These are phyloP conservation scores for Hylaeus volcanicus DNA, from an alignment of 1,140 invertebrate genomes.

Conservation along the genomic window DNA sequence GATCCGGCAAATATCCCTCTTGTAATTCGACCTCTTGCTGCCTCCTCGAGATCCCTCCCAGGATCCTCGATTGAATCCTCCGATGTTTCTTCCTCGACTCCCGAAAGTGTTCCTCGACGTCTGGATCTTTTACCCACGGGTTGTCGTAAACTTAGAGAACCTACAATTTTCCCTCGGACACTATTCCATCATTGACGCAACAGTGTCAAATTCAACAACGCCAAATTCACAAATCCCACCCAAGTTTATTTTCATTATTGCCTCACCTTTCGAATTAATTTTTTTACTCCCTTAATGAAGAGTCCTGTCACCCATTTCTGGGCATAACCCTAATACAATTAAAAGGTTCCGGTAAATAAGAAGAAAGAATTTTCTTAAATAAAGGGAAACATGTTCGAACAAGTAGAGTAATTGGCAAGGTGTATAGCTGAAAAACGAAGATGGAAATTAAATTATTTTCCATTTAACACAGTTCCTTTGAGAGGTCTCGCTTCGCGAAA, in stretches of 20 bases:
- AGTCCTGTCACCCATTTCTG: too few relatives aligned
- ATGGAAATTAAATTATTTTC: slow-evolving; percentile 6
- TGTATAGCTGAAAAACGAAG: background rate
- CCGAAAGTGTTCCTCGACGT: background rate
- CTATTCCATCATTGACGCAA: too few relatives aligned
- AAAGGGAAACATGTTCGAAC: background rate
- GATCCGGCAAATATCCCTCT: slow-evolving; percentile 59
- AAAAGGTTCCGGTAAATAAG: background rate
- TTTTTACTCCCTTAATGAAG: too few relatives aligned
- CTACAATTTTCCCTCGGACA: too few relatives aligned
- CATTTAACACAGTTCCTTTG: slow-evolving; percentile 10
- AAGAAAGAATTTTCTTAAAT: background rate
- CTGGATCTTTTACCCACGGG: background rate
- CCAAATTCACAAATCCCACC: too few relatives aligned
- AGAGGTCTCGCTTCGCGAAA: background rate
- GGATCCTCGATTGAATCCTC: background rate
- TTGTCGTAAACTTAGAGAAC: too few relatives aligned
- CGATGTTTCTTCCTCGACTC: too few relatives aligned
- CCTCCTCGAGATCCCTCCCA: slow-evolving; percentile 8
- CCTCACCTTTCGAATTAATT: too few relatives aligned
- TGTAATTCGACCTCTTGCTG: slow-evolving; percentile 48
- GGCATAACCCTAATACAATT: too few relatives aligned
- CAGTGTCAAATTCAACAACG: too few relatives aligned
- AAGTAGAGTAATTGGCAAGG: background rate
- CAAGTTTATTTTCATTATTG: too few relatives aligned